Evolutionary conservation across 2,797 vertebrate genomes (phyloP).

Genomic region (Anniella stebbinsi): DNA sequence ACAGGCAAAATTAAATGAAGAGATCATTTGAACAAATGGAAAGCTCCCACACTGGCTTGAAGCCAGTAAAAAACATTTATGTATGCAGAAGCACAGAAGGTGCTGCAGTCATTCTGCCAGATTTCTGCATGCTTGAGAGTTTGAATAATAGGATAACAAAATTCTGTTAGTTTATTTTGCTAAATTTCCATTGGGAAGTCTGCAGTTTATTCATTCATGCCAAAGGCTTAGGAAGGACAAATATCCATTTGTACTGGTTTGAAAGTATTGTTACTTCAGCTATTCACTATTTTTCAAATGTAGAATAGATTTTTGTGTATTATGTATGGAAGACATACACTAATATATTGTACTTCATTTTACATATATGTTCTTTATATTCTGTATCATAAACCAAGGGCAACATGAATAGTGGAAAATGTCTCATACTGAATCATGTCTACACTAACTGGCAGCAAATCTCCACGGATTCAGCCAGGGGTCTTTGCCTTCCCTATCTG

Average conservation of each 20-base stretch:
- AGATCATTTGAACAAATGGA: conserved; percentile 37
- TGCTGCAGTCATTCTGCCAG: conserved; percentile 36
- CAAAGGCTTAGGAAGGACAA: background rate
- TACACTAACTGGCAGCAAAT: too few relatives aligned
- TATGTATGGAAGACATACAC: background rate
- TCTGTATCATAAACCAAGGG: background rate
- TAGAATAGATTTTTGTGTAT: background rate
- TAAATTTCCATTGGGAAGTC: conserved; percentile 29
- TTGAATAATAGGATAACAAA: background rate
- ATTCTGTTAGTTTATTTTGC: conserved; percentile 21
- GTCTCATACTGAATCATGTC: too few relatives aligned
- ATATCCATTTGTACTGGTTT: background rate
- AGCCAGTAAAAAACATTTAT: conserved; percentile 46
- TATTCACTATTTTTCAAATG: background rate
- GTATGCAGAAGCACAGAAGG: conserved; percentile 27
- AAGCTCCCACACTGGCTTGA: conserved; percentile 27
- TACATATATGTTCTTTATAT: background rate
- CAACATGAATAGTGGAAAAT: background rate
- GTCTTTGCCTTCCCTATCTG: too few relatives aligned
- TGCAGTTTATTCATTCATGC: conserved; percentile 11
- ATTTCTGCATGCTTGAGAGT: conserved; percentile 31
- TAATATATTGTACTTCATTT: background rate
- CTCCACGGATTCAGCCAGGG: too few relatives aligned
- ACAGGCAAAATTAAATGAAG: conserved; percentile 12
- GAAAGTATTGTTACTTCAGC: background rate